These are phyloP conservation scores for Heliconius ethilla DNA, from an alignment of 2,888 invertebrate genomes.

Conservation along the genomic window DNA sequence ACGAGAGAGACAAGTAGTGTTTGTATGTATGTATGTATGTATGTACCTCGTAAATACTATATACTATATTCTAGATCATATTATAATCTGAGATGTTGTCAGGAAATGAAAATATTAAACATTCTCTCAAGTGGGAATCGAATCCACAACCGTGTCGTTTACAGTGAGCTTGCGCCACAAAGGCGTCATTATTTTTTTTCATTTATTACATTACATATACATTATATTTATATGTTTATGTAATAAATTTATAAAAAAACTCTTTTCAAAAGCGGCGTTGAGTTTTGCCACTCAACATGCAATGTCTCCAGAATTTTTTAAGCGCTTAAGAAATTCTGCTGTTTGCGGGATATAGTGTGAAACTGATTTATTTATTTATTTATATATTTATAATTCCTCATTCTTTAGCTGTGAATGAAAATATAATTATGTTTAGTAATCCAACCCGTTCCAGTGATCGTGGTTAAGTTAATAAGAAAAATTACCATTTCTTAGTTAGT, in stretches of 20 bases:
- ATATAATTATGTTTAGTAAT: slow-evolving; percentile 13
- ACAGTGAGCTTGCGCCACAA: no score
- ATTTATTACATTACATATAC: neutral
- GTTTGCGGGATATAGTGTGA: no score
- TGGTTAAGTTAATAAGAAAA: slow-evolving; percentile 6
- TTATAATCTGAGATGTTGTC: no score
- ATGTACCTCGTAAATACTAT: neutral
- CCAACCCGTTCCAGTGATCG: slow-evolving; percentile 4
- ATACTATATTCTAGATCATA: neutral
- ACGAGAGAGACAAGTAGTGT: neutral
- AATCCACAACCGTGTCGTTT: neutral
- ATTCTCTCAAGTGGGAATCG: neutral
- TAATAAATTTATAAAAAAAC: no score
- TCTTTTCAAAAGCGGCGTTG: no score
- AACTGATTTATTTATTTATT: no score
- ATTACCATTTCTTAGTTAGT: neutral
- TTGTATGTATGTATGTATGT: neutral
- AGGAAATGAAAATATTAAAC: neutral
- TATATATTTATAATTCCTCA: neutral
- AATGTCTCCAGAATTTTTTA: no score
- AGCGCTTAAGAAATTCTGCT: no score
- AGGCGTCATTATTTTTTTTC: neutral
- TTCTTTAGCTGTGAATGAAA: slow-evolving; percentile 4
- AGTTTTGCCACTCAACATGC: no score
- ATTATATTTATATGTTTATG: no score